Conservation (phyloP, 2,888 invertebrate species). For the Drosophila subsilvestris region DNA sequence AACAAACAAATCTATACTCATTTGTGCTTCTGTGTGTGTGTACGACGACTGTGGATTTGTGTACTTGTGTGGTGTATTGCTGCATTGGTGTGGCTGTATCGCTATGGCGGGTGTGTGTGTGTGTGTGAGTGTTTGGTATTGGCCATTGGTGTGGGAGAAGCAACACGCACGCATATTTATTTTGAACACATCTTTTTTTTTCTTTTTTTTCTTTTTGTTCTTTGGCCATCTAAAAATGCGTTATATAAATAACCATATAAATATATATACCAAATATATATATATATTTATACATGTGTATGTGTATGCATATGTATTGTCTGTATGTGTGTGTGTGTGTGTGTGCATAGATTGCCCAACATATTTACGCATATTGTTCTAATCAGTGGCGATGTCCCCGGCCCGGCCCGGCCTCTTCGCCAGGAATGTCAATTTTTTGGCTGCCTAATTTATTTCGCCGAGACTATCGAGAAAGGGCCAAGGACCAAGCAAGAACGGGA, state of each 20-base stretch:
- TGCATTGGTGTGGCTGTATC: neutral
- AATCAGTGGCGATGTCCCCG: slow-evolving; percentile 63
- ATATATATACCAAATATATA: slow-evolving; percentile 39
- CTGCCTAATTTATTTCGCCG: slow-evolving; percentile 72
- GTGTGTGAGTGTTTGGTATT: slow-evolving; percentile 19
- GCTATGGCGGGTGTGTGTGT: neutral
- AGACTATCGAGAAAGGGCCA: slow-evolving; percentile 30
- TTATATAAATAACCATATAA: slow-evolving; percentile 60
- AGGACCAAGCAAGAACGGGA: neutral
- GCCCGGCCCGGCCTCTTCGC: slow-evolving; percentile 22
- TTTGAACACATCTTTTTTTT: slow-evolving; percentile 73
- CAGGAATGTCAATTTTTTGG: slow-evolving; percentile 73
- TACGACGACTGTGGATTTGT: no score
- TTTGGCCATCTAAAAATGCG: slow-evolving; percentile 57
- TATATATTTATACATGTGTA: neutral
- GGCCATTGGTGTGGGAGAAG: slow-evolving; percentile 60
- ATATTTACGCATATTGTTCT: slow-evolving; percentile 76
- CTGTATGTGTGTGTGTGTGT: slow-evolving; percentile 14
- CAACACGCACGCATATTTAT: slow-evolving; percentile 80
- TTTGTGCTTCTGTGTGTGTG: slow-evolving; percentile 32
- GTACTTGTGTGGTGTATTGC: no score
- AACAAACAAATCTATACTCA: slow-evolving; percentile 53
- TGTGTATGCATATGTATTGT: slow-evolving; percentile 9
- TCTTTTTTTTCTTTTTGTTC: slow-evolving; percentile 38
- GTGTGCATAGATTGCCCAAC: slow-evolving; percentile 49